Percentiles rank a stretch among this genome's conserved stretches.
Conservation (phyloP, 2,797 vertebrate genomes). For the Distichodus sexfasciatus region DNA sequence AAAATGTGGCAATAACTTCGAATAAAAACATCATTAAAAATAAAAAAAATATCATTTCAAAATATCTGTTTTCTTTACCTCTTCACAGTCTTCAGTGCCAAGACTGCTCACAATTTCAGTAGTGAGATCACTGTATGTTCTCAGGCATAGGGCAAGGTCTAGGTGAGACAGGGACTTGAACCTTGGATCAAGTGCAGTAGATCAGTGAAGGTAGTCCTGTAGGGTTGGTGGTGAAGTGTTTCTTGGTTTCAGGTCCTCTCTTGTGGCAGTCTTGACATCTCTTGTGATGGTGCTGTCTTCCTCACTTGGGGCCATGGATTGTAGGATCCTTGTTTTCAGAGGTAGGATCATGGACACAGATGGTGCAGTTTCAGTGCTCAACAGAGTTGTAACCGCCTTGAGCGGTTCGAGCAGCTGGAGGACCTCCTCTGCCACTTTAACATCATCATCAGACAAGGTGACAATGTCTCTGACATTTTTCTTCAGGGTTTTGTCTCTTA, state of each 20-base stretch:
- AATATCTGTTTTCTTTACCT: not conserved
- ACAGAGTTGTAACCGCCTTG: constrained; percentile 16
- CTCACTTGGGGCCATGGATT: constrained; percentile 38
- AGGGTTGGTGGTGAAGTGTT: constrained; percentile 17
- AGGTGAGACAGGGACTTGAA: constrained; percentile 44
- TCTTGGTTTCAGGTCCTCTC: constrained; percentile 26
- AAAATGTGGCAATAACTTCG: no score
- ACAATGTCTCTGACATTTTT: constrained; percentile 16
- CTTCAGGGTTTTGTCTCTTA: constrained; percentile 27
- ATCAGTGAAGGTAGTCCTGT: constrained; percentile 33
- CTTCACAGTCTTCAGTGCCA: no score
- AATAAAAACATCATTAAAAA: no score
- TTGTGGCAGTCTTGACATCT: constrained; percentile 43
- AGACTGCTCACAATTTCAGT: constrained; percentile 26
- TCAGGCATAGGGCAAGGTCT: constrained; percentile 18
- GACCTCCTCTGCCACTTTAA: constrained; percentile 26
- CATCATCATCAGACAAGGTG: constrained; percentile 12
- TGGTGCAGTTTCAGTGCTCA: constrained; percentile 19
- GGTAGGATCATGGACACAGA: constrained; percentile 48
- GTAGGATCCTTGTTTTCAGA: constrained; percentile 42
- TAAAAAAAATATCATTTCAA: not conserved
- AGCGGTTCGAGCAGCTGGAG: constrained; percentile 19
- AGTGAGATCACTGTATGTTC: constrained; percentile 24
- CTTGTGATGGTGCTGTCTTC: constrained; percentile 35
- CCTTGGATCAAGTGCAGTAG: constrained; percentile 38